phyloP scores from a whole-genome alignment of 2,797 vertebrate genomes.

The Onychomys leucogaster region DNA sequence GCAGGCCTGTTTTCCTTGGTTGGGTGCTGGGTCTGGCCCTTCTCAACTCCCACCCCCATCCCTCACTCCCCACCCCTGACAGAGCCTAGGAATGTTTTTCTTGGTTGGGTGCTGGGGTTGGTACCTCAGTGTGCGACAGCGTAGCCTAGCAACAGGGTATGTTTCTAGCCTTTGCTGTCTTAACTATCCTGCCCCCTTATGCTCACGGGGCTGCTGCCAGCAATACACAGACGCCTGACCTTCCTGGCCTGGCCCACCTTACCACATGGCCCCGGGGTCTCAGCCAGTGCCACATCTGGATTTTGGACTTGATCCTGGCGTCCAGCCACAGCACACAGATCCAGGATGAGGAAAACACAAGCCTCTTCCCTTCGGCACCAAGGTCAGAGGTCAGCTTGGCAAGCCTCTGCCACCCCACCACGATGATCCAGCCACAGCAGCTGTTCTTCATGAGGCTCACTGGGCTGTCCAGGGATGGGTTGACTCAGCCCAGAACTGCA shows the following conservation, averaged over 20 bases:
- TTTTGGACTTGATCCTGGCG: not conserved
- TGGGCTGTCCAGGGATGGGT: not conserved
- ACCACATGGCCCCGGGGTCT: not conserved
- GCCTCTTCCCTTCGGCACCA: not conserved
- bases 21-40: not conserved
- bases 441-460: not conserved
- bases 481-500: not conserved
- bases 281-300: constrained; percentile 56
- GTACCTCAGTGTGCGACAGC: not conserved
- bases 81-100: constrained; percentile 13
- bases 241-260: not conserved
- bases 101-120: not conserved
- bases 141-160: not conserved
- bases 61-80: no score
- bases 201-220: not conserved
- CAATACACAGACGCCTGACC: not conserved
- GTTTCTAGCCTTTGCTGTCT: constrained; percentile 63
- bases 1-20: not conserved
- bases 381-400: not conserved
- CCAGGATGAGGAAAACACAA: not conserved
- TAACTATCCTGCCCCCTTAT: not conserved
- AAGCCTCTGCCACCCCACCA: not conserved
- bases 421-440: not conserved
- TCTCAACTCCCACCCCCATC: no score
- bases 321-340: not conserved